A percentile compares a stretch with the other conserved stretches of the same genome.
phyloP scores from a whole-genome alignment of 2,797 vertebrate genomes.

The Taenioides sp. region DNA sequence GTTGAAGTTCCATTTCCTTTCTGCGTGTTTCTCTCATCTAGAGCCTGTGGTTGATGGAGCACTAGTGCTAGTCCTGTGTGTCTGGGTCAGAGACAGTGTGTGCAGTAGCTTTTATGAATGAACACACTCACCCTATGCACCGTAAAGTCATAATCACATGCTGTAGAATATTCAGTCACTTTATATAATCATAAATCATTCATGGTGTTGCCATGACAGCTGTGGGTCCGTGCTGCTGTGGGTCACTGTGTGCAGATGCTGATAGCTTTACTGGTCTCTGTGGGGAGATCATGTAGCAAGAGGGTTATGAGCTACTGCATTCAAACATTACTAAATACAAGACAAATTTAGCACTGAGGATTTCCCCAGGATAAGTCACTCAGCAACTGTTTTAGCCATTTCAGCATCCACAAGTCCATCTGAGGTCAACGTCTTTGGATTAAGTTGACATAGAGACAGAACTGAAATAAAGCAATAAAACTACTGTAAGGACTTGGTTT shows the following conservation, averaged over 20 bases:
- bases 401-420: background rate
- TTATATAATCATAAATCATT: conserved; percentile 5
- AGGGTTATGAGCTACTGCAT: background rate
- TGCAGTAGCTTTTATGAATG: conserved; percentile 16
- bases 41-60: conserved; percentile 14
- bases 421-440: background rate
- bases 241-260: background rate
- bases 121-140: background rate
- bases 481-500: background rate
- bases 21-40: conserved; percentile 20
- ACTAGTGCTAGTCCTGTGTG: conserved; percentile 20
- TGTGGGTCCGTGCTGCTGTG: background rate
- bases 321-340: background rate
- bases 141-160: conserved; percentile 5
- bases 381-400: background rate
- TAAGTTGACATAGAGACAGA: background rate
- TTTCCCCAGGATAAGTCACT: background rate
- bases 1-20: conserved; percentile 12
- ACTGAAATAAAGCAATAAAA: background rate
- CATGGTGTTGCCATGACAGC: background rate
- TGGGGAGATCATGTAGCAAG: background rate
- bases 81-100: background rate
- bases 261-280: background rate
- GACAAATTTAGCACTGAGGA: background rate
- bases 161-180: conserved; percentile 1